A percentile compares a stretch with the other conserved stretches of the same genome.
These are phyloP conservation scores for Porphyrio hochstetteri DNA, from an alignment of 2,113 vertebrate genomes.

Conservation along the genomic window DNA sequence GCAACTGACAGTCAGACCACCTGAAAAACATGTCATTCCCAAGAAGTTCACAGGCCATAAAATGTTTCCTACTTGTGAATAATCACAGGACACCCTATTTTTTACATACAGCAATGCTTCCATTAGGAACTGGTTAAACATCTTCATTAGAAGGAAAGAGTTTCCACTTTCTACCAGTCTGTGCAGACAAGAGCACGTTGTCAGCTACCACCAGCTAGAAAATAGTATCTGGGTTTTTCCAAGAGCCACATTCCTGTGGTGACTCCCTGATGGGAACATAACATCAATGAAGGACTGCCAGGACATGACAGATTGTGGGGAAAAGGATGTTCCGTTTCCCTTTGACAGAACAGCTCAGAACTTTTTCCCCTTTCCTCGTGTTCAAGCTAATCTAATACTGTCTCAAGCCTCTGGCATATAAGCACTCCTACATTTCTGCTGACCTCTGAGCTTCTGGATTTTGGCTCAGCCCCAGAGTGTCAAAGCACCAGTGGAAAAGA, in stretches of 20 bases:
- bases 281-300: neutral
- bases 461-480: constrained; percentile 5
- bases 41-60: neutral
- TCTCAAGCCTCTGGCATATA: neutral
- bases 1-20: constrained; percentile 56
- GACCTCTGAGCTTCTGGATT: neutral
- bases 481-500: constrained; percentile 28
- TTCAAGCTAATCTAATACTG: neutral
- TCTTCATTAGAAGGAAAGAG: neutral
- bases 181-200: neutral
- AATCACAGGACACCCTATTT: neutral
- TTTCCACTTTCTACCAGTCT: neutral
- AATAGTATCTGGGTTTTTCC: neutral
- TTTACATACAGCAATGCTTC: neutral
- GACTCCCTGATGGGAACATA: neutral
- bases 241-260: neutral
- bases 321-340: neutral
- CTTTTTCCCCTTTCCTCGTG: neutral
- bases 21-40: neutral
- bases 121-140: neutral
- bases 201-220: neutral
- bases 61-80: neutral
- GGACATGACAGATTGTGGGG: neutral
- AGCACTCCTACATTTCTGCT: neutral
- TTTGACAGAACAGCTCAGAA: neutral